Conservation (phyloP, 2,888 invertebrate genomes). For the Agrotis puta region DNA sequence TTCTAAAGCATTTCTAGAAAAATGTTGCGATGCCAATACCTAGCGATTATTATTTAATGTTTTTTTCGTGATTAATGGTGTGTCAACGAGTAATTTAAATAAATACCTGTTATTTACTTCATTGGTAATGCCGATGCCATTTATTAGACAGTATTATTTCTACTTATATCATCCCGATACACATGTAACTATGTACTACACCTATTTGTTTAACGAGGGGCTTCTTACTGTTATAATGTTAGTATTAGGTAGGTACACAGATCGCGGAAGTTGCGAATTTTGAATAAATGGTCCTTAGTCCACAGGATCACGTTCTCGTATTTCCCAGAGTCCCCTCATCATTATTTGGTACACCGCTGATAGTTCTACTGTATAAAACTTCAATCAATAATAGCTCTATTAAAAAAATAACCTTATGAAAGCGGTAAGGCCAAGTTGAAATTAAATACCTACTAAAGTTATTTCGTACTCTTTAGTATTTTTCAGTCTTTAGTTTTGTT, state of each 20-base stretch:
- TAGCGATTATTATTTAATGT: constrained; percentile 21
- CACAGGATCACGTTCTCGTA: not conserved
- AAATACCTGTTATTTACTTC: constrained; percentile 23
- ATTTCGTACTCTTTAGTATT: too few relatives aligned
- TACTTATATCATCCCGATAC: constrained; percentile 11
- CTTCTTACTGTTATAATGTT: not conserved
- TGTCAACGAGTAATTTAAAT: constrained; percentile 41
- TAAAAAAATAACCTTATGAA: too few relatives aligned
- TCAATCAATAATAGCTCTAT: too few relatives aligned
- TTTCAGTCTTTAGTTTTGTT: too few relatives aligned
- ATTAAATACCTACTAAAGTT: too few relatives aligned
- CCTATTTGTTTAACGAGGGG: not conserved
- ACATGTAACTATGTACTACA: too few relatives aligned
- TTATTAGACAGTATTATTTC: constrained; percentile 13
- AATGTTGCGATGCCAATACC: not conserved
- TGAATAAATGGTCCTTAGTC: not conserved
- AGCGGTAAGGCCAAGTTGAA: too few relatives aligned
- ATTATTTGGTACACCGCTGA: too few relatives aligned
- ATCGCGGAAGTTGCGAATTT: not conserved
- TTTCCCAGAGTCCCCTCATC: not conserved
- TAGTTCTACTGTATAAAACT: not conserved
- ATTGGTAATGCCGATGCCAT: constrained; percentile 19
- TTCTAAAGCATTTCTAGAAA: constrained; percentile 43
- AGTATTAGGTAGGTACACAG: not conserved
- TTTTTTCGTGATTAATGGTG: constrained; percentile 13